Conservation (phyloP, 2,888 invertebrate genomes). For the Caenorhabditis plicata region DNA sequence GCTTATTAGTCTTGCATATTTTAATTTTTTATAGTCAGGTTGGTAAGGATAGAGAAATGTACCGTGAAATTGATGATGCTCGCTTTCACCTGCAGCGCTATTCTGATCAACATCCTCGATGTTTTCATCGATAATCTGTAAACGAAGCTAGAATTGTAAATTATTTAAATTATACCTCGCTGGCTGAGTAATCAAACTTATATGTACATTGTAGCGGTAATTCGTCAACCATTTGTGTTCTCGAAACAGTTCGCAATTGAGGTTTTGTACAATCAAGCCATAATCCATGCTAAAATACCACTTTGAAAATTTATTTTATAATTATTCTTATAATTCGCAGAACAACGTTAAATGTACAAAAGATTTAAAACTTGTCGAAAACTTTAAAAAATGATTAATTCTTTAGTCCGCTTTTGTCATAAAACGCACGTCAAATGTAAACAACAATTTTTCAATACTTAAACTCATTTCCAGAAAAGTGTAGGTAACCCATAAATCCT, state of each 20-base stretch:
- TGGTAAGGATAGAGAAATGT: no score
- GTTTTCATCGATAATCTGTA: slow-evolving; percentile 59
- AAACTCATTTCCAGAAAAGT: no score
- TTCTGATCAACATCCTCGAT: slow-evolving; percentile 59
- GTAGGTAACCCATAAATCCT: no score
- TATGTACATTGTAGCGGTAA: slow-evolving; percentile 63
- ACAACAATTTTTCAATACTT: no score
- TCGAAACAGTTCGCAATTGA: slow-evolving; percentile 30
- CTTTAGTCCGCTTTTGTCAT: not conserved
- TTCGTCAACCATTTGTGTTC: slow-evolving; percentile 39
- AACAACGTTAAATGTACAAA: no score
- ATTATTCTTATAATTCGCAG: not conserved
- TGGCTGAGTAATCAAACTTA: slow-evolving; percentile 60
- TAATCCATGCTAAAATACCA: slow-evolving; percentile 59
- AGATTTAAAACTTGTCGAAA: no score
- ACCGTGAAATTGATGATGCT: slow-evolving; percentile 64
- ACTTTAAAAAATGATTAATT: not conserved
- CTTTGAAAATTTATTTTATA: not conserved
- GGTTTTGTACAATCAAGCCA: slow-evolving; percentile 63
- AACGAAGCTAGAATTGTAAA: not conserved
- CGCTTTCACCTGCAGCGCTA: slow-evolving; percentile 63
- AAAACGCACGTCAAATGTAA: no score
- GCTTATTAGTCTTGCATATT: no score
- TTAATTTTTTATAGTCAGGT: not conserved
- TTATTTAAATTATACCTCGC: slow-evolving; percentile 19